Evolutionary conservation across 2,888 invertebrate species (phyloP), one percentile per base, ranked within the genome.

Genomic region (Xestia sexstrigata): DNA sequence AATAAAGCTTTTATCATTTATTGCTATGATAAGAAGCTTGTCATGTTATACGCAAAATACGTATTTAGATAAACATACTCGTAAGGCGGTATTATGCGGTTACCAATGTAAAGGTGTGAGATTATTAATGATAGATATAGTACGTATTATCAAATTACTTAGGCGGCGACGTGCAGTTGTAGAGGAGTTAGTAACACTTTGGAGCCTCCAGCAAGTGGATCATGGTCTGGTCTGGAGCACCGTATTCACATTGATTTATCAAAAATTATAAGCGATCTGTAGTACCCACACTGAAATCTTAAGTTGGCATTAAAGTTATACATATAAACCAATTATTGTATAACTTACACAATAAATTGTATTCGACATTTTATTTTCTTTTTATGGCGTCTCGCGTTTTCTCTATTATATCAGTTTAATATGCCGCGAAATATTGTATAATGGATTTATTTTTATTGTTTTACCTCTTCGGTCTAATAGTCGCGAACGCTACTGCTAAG

Each of bases 1-100:
- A 82, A 55, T 65, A 76, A 78, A 78, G 60, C 69, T 81, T 79
- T 78, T 83, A 85, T 85, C 70, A 47, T 68, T 67, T 68, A 81
- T 77, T 75, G 66, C 47, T 68, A 7, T 66, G 76, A 81, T 86
- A 82, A 76, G 62, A 68, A 65, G 60, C 20, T 30, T 76, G 55
- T 75, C 68, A 79, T 35, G 26, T 67, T 62, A 62, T 52, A 81
- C 67, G 62, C 39, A 20, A 52, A 70, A 58, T 65, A 71, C n/a
- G 20, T 75, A 23, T 60, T 60, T 67, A 42, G 66, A 52, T 80
- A 73, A 49, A 55, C 65, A 58, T 42, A 72, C 2, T 49, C 30
- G 13, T 71, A 58, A 52, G 7, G 26, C 74, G 47, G 23, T 47
- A 35, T 26, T 69, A 30, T 69, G 55, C 26, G 15, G 65, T 72